These are phyloP conservation scores for Amphipyra tragopoginis DNA, from an alignment of 2,888 invertebrate genomes.

Conservation along the genomic window DNA sequence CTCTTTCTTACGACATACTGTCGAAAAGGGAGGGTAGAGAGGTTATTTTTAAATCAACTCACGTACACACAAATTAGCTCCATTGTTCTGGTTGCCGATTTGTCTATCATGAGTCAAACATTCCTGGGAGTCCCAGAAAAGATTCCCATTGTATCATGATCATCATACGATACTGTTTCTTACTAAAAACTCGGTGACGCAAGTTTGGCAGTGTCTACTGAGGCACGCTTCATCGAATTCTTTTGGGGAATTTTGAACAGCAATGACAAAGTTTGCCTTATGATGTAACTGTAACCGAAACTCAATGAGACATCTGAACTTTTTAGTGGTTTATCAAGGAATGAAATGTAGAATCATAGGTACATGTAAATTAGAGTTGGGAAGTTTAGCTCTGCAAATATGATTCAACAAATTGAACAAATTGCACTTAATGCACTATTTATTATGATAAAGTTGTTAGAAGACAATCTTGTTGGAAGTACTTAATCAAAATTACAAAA, in stretches of 20 bases:
- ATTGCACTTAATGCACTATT: too few species aligned
- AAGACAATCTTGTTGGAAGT: too few species aligned
- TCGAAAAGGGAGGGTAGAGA: constrained; percentile 18
- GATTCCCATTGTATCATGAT: constrained; percentile 53
- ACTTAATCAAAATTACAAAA: too few species aligned
- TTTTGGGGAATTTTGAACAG: constrained; percentile 43
- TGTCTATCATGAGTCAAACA: constrained; percentile 56
- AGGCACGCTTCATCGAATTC: constrained; percentile 19
- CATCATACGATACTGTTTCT: constrained; percentile 50
- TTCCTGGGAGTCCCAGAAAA: constrained; percentile 58
- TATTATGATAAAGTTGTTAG: too few species aligned
- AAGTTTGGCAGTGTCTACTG: constrained; percentile 22
- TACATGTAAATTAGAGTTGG: background rate
- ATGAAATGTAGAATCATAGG: background rate
- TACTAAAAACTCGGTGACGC: constrained; percentile 46
- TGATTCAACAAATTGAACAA: too few species aligned
- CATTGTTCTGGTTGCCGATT: constrained; percentile 54
- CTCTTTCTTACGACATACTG: constrained; percentile 31
- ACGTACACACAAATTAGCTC: constrained; percentile 50
- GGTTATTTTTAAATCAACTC: constrained; percentile 51
- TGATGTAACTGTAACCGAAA: constrained; percentile 12
- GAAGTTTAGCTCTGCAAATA: background rate
- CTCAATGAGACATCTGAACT: constrained; percentile 33
- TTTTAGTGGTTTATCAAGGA: constrained; percentile 21
- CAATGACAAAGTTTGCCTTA: constrained; percentile 8